Percentiles rank a stretch among this genome's conserved stretches.
phyloP scores from a whole-genome alignment of 1,140 invertebrate genomes.

The Heliothis virescens region DNA sequence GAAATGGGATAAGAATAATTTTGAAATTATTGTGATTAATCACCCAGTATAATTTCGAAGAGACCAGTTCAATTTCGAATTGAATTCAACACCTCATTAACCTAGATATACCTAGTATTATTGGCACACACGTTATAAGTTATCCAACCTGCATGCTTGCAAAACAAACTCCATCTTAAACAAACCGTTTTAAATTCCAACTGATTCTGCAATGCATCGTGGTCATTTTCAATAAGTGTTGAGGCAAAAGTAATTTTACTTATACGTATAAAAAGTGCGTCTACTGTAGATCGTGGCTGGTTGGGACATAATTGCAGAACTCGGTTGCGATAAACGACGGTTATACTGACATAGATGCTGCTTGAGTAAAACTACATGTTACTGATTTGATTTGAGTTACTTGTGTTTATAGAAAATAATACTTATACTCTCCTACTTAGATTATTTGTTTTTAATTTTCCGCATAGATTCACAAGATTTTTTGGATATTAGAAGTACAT shows the following conservation, averaged over 20 bases:
- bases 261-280: conserved; percentile 24
- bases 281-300: conserved; percentile 19
- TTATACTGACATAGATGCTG: conserved; percentile 40
- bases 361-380: conserved; percentile 14
- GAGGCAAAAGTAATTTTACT: conserved; percentile 6
- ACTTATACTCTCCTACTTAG: too few species aligned
- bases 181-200: not conserved
- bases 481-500: too few species aligned
- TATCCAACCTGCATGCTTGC: not conserved
- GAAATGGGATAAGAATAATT: too few species aligned
- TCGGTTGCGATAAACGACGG: conserved; percentile 36
- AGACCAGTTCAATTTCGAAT: too few species aligned
- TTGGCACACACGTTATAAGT: too few species aligned
- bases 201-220: conserved; percentile 5
- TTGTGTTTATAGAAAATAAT: not conserved
- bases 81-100: too few species aligned
- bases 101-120: too few species aligned
- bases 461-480: too few species aligned
- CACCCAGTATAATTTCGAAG: too few species aligned
- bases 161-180: not conserved
- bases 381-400: not conserved
- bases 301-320: conserved; percentile 46
- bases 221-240: not conserved
- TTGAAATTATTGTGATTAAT: too few species aligned
- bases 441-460: too few species aligned